These are phyloP conservation scores for Calypte anna DNA, from an alignment of 2,113 vertebrate species.

Conservation along the genomic window DNA sequence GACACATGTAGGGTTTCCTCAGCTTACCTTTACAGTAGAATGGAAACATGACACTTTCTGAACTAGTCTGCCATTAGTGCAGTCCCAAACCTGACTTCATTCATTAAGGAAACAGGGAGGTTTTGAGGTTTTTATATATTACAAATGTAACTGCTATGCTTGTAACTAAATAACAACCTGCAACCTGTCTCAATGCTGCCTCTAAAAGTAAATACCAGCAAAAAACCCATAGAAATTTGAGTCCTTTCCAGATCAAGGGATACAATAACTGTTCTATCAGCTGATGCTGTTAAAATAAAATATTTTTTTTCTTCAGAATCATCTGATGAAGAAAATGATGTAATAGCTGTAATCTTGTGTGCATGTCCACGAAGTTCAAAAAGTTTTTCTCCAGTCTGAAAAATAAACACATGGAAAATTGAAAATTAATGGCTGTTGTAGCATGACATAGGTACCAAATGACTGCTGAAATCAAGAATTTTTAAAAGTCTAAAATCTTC, in stretches of 20 bases:
- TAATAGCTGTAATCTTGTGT: slow-evolving; percentile 92
- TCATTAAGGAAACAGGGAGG: slow-evolving; percentile 66
- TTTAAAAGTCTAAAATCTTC: background rate
- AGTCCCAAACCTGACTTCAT: slow-evolving; percentile 87
- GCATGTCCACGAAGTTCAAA: slow-evolving; percentile 88
- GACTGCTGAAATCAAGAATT: background rate
- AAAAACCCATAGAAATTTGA: background rate
- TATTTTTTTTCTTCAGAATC: slow-evolving; percentile 63
- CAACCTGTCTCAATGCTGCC: background rate
- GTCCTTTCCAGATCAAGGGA: slow-evolving; percentile 76
- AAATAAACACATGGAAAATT: slow-evolving; percentile 34
- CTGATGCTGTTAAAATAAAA: slow-evolving; percentile 89
- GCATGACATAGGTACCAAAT: background rate
- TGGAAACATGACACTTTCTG: slow-evolving; percentile 89
- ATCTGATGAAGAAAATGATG: slow-evolving; percentile 73
- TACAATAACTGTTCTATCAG: slow-evolving; percentile 93
- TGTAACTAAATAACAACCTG: background rate
- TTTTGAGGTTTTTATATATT: background rate
- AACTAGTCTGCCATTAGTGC: slow-evolving; percentile 83
- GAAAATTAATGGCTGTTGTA: background rate
- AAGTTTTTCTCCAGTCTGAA: slow-evolving; percentile 91
- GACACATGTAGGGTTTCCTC: background rate
- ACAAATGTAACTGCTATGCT: background rate
- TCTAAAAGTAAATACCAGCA: background rate
- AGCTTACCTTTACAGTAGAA: slow-evolving; percentile 92